phyloP scores from a whole-genome alignment of 1,140 invertebrate genomes.

The Heliconius eleuchia region DNA sequence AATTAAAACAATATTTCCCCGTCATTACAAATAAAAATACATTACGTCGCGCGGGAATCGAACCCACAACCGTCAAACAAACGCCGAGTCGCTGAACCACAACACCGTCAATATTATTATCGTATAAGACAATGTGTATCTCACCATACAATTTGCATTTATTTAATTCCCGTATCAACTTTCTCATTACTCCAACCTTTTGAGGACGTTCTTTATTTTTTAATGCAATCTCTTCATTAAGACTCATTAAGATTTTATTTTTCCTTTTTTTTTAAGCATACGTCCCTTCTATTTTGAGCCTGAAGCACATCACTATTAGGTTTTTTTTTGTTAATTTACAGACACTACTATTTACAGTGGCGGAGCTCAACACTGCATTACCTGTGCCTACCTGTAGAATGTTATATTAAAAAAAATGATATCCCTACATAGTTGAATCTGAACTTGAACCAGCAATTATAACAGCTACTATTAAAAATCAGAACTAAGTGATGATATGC shows the following conservation, averaged over 20 bases:
- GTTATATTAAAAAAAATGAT: too few species aligned
- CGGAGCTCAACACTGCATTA: background rate
- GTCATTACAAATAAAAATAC: too few species aligned
- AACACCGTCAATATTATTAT: background rate
- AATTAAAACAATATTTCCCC: too few species aligned
- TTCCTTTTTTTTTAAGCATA: background rate
- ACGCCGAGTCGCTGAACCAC: background rate
- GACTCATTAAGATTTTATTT: conserved; percentile 6
- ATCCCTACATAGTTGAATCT: background rate
- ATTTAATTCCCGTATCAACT: conserved; percentile 15
- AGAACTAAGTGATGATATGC: too few species aligned
- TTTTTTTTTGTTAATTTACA: background rate
- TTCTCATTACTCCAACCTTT: conserved; percentile 9
- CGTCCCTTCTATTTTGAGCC: background rate
- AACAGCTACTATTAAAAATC: background rate
- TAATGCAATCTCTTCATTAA: conserved; percentile 7
- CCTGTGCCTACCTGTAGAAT: too few species aligned
- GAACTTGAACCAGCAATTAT: background rate
- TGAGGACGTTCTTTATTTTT: conserved; percentile 8
- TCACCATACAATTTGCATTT: background rate
- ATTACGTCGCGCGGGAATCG: background rate
- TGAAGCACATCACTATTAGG: background rate
- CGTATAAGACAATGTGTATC: background rate
- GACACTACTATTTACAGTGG: background rate
- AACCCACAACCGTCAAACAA: background rate